A percentile compares a stretch with the other conserved stretches of the same genome.
Evolutionary conservation across 2,113 vertebrate genomes (phyloP).

Genomic region (Ceyx cyanopectus): DNA sequence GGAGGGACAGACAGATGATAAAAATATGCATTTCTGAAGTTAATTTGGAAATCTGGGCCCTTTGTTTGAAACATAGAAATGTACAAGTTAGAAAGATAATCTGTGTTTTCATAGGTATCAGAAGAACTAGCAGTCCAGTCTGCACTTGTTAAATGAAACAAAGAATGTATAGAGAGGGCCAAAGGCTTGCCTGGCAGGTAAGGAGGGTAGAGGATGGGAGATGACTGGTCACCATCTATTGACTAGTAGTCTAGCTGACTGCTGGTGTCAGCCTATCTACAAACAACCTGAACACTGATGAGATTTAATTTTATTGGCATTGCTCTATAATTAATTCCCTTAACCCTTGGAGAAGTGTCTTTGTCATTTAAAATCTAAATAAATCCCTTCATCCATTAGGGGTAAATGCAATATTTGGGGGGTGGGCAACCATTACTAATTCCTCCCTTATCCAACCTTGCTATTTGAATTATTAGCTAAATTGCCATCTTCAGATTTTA

Average conservation of each 20-base stretch:
- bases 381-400: neutral
- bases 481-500: slow-evolving; percentile 42
- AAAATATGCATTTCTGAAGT: neutral
- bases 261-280: neutral
- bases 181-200: neutral
- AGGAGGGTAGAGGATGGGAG: neutral
- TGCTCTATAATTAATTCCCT: neutral
- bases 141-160: neutral
- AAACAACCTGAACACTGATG: neutral
- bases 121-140: neutral
- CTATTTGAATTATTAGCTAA: slow-evolving; percentile 68
- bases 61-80: neutral
- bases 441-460: slow-evolving; percentile 48
- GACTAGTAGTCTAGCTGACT: neutral
- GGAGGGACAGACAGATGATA: neutral
- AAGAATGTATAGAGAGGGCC: neutral
- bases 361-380: neutral
- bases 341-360: neutral
- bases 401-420: neutral
- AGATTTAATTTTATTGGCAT: neutral
- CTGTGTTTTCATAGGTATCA: neutral
- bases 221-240: neutral
- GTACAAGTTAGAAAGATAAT: neutral
- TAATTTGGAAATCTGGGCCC: neutral
- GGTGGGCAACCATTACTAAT: slow-evolving; percentile 41